Percentiles rank a stretch among this genome's conserved stretches.
Evolutionary conservation across 2,797 vertebrate genomes (phyloP).

Genomic region (Anomalospiza imberbis): DNA sequence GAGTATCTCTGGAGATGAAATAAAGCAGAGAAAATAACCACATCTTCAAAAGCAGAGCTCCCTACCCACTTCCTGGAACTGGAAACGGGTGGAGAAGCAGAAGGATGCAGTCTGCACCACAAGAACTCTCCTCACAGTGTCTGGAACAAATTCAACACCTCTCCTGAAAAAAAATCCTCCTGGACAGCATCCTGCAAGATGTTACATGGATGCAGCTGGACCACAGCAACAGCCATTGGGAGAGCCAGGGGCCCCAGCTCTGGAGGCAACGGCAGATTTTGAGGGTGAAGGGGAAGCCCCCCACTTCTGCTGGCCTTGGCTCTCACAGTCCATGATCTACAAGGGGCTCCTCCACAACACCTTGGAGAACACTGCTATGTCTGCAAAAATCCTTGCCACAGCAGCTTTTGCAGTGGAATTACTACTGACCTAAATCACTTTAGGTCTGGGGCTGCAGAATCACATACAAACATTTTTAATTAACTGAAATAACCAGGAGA

Average conservation of each 20-base stretch:
- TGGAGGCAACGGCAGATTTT: rapidly evolving
- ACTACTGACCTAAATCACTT: neutral
- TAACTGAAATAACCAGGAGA: neutral
- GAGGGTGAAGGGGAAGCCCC: neutral
- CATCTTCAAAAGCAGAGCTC: neutral
- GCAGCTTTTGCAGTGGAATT: neutral
- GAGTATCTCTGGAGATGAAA: neutral
- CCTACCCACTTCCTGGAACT: neutral
- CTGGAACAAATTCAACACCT: neutral
- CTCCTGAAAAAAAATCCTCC: neutral
- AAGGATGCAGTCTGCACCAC: neutral
- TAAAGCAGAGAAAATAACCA: neutral
- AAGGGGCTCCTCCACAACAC: neutral
- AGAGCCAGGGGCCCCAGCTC: rapidly evolving
- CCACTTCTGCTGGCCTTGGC: neutral
- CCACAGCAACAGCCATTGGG: rapidly evolving
- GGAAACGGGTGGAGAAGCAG: neutral
- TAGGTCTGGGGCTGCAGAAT: neutral
- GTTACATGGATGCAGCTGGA: rapidly evolving
- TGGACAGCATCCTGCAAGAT: rapidly evolving
- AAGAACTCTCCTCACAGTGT: neutral
- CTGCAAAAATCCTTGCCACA: neutral
- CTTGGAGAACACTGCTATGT: rapidly evolving
- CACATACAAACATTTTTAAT: neutral
- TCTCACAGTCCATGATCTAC: neutral